Evolutionary conservation across 2,797 vertebrate genomes (phyloP), one percentile per base, ranked within the genome.

Genomic region (Pyrocephalus nanus): DNA sequence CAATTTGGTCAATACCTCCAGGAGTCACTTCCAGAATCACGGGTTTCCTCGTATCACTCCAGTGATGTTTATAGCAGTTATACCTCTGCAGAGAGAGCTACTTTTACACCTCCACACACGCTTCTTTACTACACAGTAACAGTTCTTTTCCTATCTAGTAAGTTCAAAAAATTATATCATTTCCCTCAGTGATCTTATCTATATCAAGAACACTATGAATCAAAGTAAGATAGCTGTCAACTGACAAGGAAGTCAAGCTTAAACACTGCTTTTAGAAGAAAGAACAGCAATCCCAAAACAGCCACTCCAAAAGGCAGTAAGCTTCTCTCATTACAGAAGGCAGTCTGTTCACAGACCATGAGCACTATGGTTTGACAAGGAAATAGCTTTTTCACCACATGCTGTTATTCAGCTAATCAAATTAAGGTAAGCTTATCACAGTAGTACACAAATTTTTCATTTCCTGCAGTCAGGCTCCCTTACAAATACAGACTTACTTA

Each of bases 31-130:
- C 99, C 95, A 99, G 97, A 96, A 98, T 97, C 83, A 99, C 98
- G 47, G 98, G 51, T 97, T 98, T 99, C 86, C 99, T 98, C 0
- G 97, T 94, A 92, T 99, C 99, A 79, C 99, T 99, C 99, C 99
- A 99, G 97, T 99, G 99, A 96, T 99, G 99, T 95, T 99, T 99
- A 95, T 98, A 99, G 97, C 99, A 99, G 97, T 99, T 99, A 96
- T 99, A 99, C 76, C 99, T 99, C 99, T 99, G 96, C 71, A 96
- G 81, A 91, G 70, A 96, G 51, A 61, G 20, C 16, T 71, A 19
- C 58, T 90, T 78, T 94, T 51, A 96, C 65, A 61, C 22, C 16
- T 13, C 15, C 16, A 53, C 15, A 61, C 30, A 74, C 23, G 32
- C 8, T 11, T 42, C 48, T 86, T 55, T 57, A 95, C 48, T 50